A percentile compares a stretch with the other conserved stretches of the same genome.
These are phyloP conservation scores for Anabacerthia variegaticeps DNA, from an alignment of 2,797 vertebrate species.

Conservation along the genomic window DNA sequence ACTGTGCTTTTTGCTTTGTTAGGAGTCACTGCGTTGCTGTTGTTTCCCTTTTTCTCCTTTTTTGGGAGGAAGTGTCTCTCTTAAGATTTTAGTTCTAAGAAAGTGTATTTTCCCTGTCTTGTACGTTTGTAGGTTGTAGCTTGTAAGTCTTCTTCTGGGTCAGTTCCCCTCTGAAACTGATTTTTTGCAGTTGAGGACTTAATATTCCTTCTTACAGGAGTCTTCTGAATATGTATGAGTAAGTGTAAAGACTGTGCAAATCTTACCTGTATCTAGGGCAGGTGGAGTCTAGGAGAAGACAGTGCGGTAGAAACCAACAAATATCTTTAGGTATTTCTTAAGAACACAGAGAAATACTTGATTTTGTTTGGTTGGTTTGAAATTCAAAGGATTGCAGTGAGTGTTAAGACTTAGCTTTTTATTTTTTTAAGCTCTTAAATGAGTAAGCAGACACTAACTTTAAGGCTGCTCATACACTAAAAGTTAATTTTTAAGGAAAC, in stretches of 20 bases:
- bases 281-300: not conserved
- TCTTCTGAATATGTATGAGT: not conserved
- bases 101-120: not conserved
- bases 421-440: not conserved
- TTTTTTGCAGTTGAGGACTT: not conserved
- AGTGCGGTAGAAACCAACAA: not conserved
- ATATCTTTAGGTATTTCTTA: not conserved
- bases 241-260: not conserved
- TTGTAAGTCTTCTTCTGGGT: not conserved
- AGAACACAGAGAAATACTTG: not conserved
- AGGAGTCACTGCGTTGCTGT: not conserved
- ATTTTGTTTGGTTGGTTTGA: not conserved
- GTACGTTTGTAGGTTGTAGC: not conserved
- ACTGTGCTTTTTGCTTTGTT: not conserved
- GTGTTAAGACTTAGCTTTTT: not conserved
- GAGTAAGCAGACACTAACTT: not conserved
- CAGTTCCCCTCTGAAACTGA: not conserved
- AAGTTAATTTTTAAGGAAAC: not conserved
- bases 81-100: not conserved
- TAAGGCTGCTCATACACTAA: not conserved
- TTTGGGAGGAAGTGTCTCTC: not conserved
- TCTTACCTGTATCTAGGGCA: not conserved
- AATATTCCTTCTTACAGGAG: not conserved
- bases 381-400: not conserved
- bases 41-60: fast-evolving